A percentile compares a stretch with the other conserved stretches of the same genome.
Evolutionary conservation across 2,888 invertebrate species (phyloP).

Genomic region (Sarcophaga caerulescens): DNA sequence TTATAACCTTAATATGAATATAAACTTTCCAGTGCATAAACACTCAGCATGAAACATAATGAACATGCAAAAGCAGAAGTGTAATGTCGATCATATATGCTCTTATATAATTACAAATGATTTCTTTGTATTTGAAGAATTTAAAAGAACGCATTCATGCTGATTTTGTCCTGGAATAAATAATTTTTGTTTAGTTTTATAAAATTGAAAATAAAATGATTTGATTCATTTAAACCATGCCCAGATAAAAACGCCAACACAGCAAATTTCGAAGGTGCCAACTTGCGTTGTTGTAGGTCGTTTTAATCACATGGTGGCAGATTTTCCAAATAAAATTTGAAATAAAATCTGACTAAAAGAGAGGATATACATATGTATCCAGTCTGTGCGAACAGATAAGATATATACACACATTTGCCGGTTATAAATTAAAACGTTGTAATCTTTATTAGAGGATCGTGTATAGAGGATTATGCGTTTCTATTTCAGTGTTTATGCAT

Average conservation of each 20-base stretch:
- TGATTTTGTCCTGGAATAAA: too few species aligned
- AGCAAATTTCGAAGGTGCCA: slow-evolving; percentile 26
- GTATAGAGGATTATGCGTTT: slow-evolving; percentile 50
- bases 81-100: not conserved
- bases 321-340: not conserved
- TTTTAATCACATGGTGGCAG: slow-evolving; percentile 13
- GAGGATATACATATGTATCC: too few species aligned
- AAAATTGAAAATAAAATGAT: not conserved
- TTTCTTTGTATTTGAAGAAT: not conserved
- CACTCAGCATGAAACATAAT: slow-evolving; percentile 48
- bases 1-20: not conserved
- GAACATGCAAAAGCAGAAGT: slow-evolving; percentile 49
- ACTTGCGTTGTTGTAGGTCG: slow-evolving; percentile 4
- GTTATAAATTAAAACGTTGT: slow-evolving; percentile 40
- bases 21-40: slow-evolving; percentile 47
- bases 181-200: not conserved
- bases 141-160: slow-evolving; percentile 19
- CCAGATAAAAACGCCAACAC: slow-evolving; percentile 26
- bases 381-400: not conserved
- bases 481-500: slow-evolving; percentile 12
- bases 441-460: slow-evolving; percentile 55
- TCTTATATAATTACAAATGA: not conserved
- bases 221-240: not conserved
- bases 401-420: slow-evolving; percentile 18
- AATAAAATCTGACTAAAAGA: too few species aligned